Conservation (phyloP, 1,140 invertebrate genomes). For the Sycophaga agraensis region DNA sequence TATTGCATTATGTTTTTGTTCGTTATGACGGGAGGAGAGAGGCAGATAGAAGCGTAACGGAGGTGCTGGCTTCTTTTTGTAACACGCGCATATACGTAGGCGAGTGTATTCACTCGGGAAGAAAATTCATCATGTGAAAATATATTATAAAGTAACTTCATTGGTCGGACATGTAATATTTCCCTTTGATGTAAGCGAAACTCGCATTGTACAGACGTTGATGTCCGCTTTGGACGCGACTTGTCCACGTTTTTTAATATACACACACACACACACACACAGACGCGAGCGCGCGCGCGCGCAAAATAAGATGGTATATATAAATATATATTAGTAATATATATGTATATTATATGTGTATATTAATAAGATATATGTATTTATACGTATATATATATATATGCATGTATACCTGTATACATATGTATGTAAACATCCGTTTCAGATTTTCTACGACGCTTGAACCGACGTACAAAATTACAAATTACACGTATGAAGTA, state of each 20-base stretch:
- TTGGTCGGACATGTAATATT: background rate
- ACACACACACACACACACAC: conserved; percentile 2
- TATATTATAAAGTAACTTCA: too few relatives aligned
- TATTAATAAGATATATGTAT: background rate
- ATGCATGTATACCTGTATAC: conserved; percentile 14
- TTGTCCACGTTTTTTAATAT: conserved; percentile 13
- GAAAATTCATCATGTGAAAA: background rate
- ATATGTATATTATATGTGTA: background rate
- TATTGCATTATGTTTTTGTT: conserved; percentile 23
- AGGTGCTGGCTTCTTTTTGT: background rate
- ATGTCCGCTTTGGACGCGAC: conserved; percentile 1
- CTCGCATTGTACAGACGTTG: conserved; percentile 11
- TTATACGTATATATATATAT: background rate
- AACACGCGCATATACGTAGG: background rate
- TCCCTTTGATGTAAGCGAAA: background rate
- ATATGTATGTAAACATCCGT: background rate
- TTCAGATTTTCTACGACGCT: conserved; percentile 21
- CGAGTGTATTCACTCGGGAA: background rate
- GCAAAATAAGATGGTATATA: background rate
- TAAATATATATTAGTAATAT: conserved; percentile 1
- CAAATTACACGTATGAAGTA: conserved; percentile 1
- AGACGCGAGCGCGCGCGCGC: background rate
- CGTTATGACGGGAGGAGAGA: background rate
- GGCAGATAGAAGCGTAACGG: background rate
- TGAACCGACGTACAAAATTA: conserved; percentile 24